phyloP scores from a whole-genome alignment of 2,888 invertebrate species.

The Calliscelio sp. region DNA sequence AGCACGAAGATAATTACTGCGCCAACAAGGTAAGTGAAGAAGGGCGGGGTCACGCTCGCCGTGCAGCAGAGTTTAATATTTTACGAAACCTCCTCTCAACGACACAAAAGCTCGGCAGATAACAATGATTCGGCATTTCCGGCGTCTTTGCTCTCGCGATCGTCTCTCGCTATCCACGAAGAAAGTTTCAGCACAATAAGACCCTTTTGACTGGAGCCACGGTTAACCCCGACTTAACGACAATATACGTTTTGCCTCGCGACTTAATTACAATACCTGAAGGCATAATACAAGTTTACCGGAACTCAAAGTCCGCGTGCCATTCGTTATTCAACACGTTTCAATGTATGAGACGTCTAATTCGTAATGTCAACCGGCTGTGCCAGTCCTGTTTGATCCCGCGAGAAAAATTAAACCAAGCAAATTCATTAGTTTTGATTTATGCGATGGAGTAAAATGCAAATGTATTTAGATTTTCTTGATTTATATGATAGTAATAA shows the following conservation, averaged over 20 bases:
- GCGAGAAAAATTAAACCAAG: no score
- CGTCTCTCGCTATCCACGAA: slow-evolving; percentile 64
- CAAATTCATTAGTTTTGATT: no score
- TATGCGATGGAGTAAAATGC: no score
- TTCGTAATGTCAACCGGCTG: slow-evolving; percentile 6
- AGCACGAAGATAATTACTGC: slow-evolving; percentile 71
- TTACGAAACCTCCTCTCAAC: slow-evolving; percentile 71
- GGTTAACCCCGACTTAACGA: slow-evolving; percentile 65
- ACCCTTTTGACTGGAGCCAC: slow-evolving; percentile 65
- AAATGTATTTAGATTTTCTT: no score
- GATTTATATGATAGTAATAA: no score
- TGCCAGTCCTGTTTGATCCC: no score
- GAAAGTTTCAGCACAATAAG: slow-evolving; percentile 73
- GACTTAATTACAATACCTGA: slow-evolving; percentile 74
- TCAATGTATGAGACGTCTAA: background rate
- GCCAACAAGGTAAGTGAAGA: slow-evolving; percentile 71
- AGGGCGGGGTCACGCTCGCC: slow-evolving; percentile 72
- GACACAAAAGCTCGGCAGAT: slow-evolving; percentile 73
- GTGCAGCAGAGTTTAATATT: slow-evolving; percentile 72
- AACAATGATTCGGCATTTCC: slow-evolving; percentile 74
- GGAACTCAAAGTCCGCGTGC: slow-evolving; percentile 22
- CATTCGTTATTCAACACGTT: slow-evolving; percentile 40
- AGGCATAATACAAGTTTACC: slow-evolving; percentile 60
- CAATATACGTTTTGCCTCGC: slow-evolving; percentile 73
- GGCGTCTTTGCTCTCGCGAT: slow-evolving; percentile 62